Conservation (phyloP, 2,113 vertebrate genomes). For the Amblyopsis rosae region DNA sequence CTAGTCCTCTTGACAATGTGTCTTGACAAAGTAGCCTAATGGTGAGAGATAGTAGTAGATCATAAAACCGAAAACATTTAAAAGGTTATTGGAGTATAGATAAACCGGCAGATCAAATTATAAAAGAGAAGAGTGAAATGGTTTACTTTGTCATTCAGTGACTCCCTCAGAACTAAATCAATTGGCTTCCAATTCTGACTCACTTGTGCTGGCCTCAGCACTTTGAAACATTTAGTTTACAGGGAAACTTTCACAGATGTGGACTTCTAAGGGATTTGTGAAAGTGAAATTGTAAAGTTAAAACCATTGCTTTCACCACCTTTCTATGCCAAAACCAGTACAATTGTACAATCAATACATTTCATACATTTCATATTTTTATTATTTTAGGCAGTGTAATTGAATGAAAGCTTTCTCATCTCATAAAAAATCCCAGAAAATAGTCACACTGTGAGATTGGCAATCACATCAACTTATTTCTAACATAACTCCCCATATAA, state of each 20-base stretch:
- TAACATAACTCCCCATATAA: background rate
- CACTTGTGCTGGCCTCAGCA: background rate
- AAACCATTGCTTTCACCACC: too few species aligned
- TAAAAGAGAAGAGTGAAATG: background rate
- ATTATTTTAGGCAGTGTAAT: too few species aligned
- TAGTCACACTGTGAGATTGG: too few species aligned
- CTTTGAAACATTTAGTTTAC: background rate
- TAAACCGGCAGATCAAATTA: background rate
- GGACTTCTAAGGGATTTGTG: background rate
- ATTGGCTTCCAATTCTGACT: too few species aligned
- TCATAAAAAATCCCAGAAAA: too few species aligned
- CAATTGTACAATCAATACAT: too few species aligned
- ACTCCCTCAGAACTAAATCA: background rate
- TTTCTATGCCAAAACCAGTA: too few species aligned
- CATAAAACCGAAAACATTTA: background rate
- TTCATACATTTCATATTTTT: too few species aligned
- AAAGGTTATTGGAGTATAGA: background rate
- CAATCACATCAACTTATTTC: background rate
- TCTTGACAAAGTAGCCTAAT: background rate
- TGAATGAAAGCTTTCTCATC: too few species aligned
- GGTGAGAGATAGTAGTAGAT: background rate
- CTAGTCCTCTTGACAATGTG: background rate
- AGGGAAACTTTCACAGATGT: background rate
- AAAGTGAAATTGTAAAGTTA: background rate
- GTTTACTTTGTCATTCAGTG: background rate